These are phyloP conservation scores for Entomyzon cyanotis DNA, from an alignment of 2,113 vertebrate species.

Conservation along the genomic window DNA sequence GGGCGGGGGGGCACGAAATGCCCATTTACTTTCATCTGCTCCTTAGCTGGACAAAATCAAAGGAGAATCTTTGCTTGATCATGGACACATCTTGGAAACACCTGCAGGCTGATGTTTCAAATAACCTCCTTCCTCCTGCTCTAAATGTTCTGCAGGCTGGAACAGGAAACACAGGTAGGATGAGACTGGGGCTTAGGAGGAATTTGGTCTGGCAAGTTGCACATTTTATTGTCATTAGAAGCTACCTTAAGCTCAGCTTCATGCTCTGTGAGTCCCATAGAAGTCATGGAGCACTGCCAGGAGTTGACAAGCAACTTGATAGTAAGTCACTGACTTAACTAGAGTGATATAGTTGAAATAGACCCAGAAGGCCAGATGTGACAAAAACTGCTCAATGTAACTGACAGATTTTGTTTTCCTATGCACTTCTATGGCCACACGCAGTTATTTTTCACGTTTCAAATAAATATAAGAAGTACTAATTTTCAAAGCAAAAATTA, in stretches of 20 bases:
- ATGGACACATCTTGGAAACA: rapidly evolving
- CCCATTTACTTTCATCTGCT: neutral
- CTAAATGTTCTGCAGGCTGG: neutral
- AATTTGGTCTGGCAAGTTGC: neutral
- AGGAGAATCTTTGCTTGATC: neutral
- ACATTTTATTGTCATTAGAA: neutral
- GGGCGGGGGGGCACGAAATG: too few species aligned
- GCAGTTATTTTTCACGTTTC: neutral
- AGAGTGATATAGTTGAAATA: neutral
- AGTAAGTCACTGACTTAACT: neutral
- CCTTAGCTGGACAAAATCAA: neutral
- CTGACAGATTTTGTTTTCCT: neutral
- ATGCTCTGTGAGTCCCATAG: neutral
- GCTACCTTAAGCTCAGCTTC: neutral
- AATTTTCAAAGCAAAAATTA: neutral
- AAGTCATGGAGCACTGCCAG: neutral
- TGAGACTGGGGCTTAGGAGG: neutral
- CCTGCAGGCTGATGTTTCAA: neutral
- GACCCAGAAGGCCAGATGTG: neutral
- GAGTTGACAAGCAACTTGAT: neutral
- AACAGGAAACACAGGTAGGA: neutral
- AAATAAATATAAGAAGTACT: neutral
- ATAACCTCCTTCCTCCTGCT: neutral
- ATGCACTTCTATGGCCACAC: neutral
- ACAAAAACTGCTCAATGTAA: neutral